A percentile compares a stretch with the other conserved stretches of the same genome.
phyloP scores from a whole-genome alignment of 2,888 invertebrate genomes.

The Meganola albula region DNA sequence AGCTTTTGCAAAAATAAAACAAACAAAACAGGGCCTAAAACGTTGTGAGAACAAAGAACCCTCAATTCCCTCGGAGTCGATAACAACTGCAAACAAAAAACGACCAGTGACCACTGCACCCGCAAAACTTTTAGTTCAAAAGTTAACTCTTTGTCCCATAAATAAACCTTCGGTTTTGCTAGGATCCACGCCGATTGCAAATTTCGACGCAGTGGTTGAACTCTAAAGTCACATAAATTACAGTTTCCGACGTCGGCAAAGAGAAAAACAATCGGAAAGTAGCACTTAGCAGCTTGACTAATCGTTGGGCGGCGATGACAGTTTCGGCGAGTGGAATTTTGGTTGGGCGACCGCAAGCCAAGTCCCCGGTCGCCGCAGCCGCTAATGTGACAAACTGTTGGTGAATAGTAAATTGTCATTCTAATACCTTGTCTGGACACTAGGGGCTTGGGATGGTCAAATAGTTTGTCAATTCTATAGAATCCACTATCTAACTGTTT shows the following conservation, averaged over 20 bases:
- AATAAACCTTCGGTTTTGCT: slow-evolving; percentile 76
- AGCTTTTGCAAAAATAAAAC: slow-evolving; percentile 28
- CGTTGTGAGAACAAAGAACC: slow-evolving; percentile 40
- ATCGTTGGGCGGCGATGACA: slow-evolving; percentile 69
- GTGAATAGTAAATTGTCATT: slow-evolving; percentile 38
- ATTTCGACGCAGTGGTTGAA: slow-evolving; percentile 63
- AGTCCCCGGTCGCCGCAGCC: slow-evolving; percentile 32
- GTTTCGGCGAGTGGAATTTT: slow-evolving; percentile 47
- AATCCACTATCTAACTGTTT: no score
- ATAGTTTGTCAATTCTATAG: no score
- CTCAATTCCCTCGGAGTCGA: slow-evolving; percentile 45
- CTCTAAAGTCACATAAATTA: slow-evolving; percentile 77
- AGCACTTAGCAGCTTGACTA: slow-evolving; percentile 74
- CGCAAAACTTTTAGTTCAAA: slow-evolving; percentile 64
- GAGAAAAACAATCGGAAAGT: slow-evolving; percentile 74
- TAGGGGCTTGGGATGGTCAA: no score
- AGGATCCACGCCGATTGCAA: slow-evolving; percentile 70
- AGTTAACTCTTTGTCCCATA: slow-evolving; percentile 69
- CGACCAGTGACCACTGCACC: slow-evolving; percentile 53
- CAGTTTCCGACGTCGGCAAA: slow-evolving; percentile 60
- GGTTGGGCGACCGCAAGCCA: slow-evolving; percentile 48
- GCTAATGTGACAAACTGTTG: slow-evolving; percentile 53
- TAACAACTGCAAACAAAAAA: slow-evolving; percentile 56
- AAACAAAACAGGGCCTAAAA: slow-evolving; percentile 32
- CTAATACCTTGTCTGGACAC: slow-evolving; percentile 19